These are phyloP conservation scores for Neotragus moschatus DNA, from an alignment of 2,113 vertebrate species.

Conservation along the genomic window DNA sequence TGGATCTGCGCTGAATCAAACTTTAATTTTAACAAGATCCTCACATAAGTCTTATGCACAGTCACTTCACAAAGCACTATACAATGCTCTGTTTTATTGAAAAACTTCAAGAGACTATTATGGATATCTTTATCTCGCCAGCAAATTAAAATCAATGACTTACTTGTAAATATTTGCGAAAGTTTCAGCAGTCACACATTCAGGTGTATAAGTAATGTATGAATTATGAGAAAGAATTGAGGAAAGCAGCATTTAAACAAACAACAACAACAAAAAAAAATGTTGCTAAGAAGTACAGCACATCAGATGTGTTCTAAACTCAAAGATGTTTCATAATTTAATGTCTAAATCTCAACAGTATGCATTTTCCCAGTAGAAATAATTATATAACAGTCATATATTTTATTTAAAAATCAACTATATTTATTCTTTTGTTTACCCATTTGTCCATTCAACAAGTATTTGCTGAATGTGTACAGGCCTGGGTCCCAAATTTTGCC, in stretches of 20 bases:
- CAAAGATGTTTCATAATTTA: neutral
- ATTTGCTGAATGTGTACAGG: neutral
- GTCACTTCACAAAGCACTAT: neutral
- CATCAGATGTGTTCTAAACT: neutral
- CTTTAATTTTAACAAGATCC: neutral
- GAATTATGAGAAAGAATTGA: neutral
- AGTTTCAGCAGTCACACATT: neutral
- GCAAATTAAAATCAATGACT: neutral
- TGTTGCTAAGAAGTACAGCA: neutral
- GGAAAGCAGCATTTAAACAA: neutral
- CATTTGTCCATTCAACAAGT: neutral
- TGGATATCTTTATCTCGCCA: neutral
- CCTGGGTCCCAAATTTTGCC: neutral
- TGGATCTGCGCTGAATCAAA: neutral
- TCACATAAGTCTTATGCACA: neutral
- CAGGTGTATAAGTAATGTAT: neutral
- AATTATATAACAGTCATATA: neutral
- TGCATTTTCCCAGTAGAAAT: neutral
- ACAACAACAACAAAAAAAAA: too few species aligned
- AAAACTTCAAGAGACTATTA: neutral
- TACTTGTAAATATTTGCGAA: neutral
- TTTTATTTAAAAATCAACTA: constrained; percentile 5
- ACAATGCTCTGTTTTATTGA: neutral
- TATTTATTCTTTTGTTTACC: neutral
- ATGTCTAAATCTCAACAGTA: neutral